A percentile compares a stretch with the other conserved stretches of the same genome.
These are phyloP conservation scores for Oryzias dopingdopingensis DNA, from an alignment of 2,797 vertebrate species.

Conservation along the genomic window DNA sequence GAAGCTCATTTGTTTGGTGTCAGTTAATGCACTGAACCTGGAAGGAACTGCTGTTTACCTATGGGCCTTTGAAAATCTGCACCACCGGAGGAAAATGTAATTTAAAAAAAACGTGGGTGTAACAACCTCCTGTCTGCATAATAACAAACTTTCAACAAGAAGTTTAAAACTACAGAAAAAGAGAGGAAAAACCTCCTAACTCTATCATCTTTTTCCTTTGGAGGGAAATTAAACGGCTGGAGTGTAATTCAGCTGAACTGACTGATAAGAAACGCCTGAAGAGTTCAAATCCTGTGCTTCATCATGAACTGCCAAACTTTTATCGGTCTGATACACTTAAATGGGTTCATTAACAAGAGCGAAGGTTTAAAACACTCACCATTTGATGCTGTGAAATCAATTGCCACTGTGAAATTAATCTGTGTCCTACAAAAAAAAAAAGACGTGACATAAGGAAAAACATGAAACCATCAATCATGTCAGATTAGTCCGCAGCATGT, in stretches of 20 bases:
- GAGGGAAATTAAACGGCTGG: neutral
- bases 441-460: slow-evolving; percentile 33
- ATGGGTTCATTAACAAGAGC: slow-evolving; percentile 13
- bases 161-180: slow-evolving; percentile 16
- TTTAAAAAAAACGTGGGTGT: slow-evolving; percentile 12
- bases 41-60: slow-evolving; percentile 9
- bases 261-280: slow-evolving; percentile 11
- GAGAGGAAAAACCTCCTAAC: neutral
- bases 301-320: slow-evolving; percentile 12
- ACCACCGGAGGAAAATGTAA: slow-evolving; percentile 6
- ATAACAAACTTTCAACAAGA: slow-evolving; percentile 11
- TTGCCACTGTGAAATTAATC: slow-evolving; percentile 98
- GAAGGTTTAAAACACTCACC: slow-evolving; percentile 79
- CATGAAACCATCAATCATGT: slow-evolving; percentile 48
- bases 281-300: slow-evolving; percentile 20
- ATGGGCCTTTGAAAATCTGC: slow-evolving; percentile 23
- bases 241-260: slow-evolving; percentile 1
- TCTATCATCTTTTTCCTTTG: neutral
- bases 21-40: slow-evolving; percentile 17
- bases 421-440: slow-evolving; percentile 86
- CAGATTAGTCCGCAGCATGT: slow-evolving; percentile 52
- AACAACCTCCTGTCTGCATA: neutral
- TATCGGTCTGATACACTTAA: slow-evolving; percentile 13
- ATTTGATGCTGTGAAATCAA: slow-evolving; percentile 98
- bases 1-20: slow-evolving; percentile 16